Base-by-base conservation (phyloP, 1,140 invertebrate species). In the Drosophila lowei region DNA sequence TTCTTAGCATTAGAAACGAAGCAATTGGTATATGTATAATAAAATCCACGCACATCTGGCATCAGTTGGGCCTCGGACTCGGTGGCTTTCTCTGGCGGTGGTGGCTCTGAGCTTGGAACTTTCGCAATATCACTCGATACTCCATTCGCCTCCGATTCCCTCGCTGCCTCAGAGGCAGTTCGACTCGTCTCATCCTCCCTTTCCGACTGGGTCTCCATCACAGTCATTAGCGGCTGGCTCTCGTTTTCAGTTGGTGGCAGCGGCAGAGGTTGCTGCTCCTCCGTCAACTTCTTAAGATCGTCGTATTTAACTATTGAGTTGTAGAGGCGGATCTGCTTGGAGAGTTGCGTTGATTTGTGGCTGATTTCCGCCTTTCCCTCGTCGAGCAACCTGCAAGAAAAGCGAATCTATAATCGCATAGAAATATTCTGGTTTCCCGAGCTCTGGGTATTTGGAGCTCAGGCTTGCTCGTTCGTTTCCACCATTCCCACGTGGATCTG, bases 41-140 rank as follows among this genome's bases (percentile, higher is more conserved):
- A 60, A 78, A 86, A 72, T 80, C 81, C 81, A 86, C 81, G 81
- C 81, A 86, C 81, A 88, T 86, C 81, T 75, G 60, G 66, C 44
- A 30, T 47, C 55, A 52, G 53, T 48, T 49, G 59, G 18, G 21
- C 18, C 23, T 23, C 6, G 2, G 7, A 30, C 28, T 38, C 3
- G 50, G 11, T 30, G 9, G 0, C 30, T 3, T 13, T 71, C 16
- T n/a, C 23, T 15, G 57, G 28, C 2, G 30, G 30, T 3, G 9
- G 9, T 11, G 30, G 30, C 30, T 34, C 34, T 38, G 34, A 5
- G 34, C 11, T 4, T 38, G 34, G 3, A 8, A 30, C 30, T 30
- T 9, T 8, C 34, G 11, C 34, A 38, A 4, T 13, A 38, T 38
- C 34, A 13, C 2, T 5, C 34, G 11, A 38, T 38, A 13, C 5